phyloP scores from a whole-genome alignment of 2,113 vertebrate genomes.

The Ranitomeya imitator region DNA sequence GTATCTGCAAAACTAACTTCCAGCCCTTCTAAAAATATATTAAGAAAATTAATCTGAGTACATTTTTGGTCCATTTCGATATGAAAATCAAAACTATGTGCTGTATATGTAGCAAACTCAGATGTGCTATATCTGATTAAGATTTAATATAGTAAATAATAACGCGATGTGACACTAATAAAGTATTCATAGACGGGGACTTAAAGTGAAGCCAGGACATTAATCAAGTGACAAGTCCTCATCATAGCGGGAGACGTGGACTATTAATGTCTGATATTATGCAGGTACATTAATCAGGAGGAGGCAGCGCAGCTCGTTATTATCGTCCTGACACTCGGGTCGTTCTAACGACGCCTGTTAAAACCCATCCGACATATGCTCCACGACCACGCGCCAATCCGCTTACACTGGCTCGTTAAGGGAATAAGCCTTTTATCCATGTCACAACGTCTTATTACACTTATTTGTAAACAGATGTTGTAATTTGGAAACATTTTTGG shows the following conservation, averaged over 20 bases:
- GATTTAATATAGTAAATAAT: not conserved
- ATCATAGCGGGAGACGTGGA: not conserved
- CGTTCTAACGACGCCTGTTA: not conserved
- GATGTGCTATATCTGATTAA: not conserved
- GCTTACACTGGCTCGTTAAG: not conserved
- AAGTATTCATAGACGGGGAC: not conserved
- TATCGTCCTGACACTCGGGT: not conserved
- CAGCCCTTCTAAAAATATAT: no score
- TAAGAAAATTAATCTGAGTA: no score
- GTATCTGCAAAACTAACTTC: no score
- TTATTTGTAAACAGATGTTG: not conserved
- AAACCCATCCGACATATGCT: not conserved
- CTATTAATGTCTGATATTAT: not conserved
- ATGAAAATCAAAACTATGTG: no score
- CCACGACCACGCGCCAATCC: not conserved
- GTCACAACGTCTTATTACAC: not conserved
- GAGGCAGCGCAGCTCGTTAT: not conserved
- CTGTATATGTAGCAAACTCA: not conserved
- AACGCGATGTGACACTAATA: not conserved
- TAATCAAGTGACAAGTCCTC: constrained; percentile 16
- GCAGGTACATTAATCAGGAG: constrained; percentile 14
- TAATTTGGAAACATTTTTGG: no score
- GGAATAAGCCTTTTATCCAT: not conserved
- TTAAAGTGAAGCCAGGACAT: not conserved
- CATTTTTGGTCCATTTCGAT: no score